Evolutionary conservation across 1,140 invertebrate genomes (phyloP).

Genomic region (Armadillidium nasatum): DNA sequence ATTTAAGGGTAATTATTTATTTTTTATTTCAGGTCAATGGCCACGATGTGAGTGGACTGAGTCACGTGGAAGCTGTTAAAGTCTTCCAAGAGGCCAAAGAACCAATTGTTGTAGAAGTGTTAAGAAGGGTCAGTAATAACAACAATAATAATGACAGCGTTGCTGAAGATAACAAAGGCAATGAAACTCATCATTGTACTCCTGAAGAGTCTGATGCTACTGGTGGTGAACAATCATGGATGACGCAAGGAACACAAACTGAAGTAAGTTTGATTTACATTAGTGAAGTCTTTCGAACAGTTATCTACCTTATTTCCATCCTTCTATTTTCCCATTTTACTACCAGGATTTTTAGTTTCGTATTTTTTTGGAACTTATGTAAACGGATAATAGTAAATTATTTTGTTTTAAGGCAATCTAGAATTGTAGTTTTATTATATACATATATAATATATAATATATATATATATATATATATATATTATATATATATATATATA

Average conservation of each 20-base stretch:
- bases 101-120: conserved; percentile 66
- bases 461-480: no score
- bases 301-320: no score
- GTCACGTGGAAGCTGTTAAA: conserved; percentile 66
- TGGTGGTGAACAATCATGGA: not conserved
- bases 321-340: no score
- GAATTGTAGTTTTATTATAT: no score
- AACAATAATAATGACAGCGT: conserved; percentile 20
- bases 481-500: no score
- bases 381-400: no score
- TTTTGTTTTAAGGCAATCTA: no score
- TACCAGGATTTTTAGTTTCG: no score
- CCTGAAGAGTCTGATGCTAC: not conserved
- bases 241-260: conserved; percentile 22
- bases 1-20: not conserved
- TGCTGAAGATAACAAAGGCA: not conserved
- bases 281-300: no score
- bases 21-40: conserved; percentile 61
- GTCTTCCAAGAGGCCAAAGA: conserved; percentile 65
- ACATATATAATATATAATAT: no score
- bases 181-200: not conserved
- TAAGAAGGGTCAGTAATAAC: conserved; percentile 52
- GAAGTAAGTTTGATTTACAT: not conserved
- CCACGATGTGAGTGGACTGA: conserved; percentile 60
- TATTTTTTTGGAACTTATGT: no score